Percentiles rank a stretch among this genome's conserved stretches.
These are phyloP conservation scores for Silvanus unidentatus DNA, from an alignment of 2,888 invertebrate species.

Conservation along the genomic window DNA sequence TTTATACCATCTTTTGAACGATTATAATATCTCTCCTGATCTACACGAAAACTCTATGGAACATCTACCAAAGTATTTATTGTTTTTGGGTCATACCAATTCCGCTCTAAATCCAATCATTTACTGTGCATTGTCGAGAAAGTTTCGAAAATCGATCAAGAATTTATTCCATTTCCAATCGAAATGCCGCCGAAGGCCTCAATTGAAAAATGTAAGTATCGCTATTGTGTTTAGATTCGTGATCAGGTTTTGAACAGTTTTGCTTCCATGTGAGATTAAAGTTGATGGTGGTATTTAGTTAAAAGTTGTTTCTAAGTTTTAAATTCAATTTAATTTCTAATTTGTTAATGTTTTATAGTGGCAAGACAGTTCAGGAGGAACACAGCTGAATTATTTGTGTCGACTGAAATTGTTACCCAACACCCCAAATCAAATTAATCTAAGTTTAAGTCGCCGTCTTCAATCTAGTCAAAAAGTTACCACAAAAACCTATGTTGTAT, in stretches of 20 bases:
- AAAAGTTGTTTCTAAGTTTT: background rate
- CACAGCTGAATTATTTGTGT: slow-evolving; percentile 35
- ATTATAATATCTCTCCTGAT: no score
- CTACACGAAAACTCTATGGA: background rate
- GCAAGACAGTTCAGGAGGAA: slow-evolving; percentile 40
- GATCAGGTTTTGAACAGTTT: no score
- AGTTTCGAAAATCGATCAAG: slow-evolving; percentile 62
- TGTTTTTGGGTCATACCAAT: slow-evolving; percentile 69
- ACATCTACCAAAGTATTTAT: slow-evolving; percentile 50
- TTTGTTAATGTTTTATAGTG: slow-evolving; percentile 17
- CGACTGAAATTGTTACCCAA: slow-evolving; percentile 32
- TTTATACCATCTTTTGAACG: slow-evolving; percentile 60
- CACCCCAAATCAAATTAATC: slow-evolving; percentile 27
- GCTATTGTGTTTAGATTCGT: no score
- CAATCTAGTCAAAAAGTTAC: slow-evolving; percentile 40
- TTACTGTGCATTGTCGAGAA: slow-evolving; percentile 68
- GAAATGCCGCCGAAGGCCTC: slow-evolving; percentile 30
- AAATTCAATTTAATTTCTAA: background rate
- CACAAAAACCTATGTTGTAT: slow-evolving; percentile 41
- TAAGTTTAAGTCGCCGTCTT: slow-evolving; percentile 31
- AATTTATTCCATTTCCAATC: slow-evolving; percentile 47
- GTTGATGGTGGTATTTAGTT: no score
- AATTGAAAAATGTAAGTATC: slow-evolving; percentile 19
- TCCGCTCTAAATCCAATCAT: slow-evolving; percentile 72
- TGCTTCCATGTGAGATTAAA: no score